Conservation (phyloP, 64 coral and sea anemone genomes). For the Porites lutea region DNA sequence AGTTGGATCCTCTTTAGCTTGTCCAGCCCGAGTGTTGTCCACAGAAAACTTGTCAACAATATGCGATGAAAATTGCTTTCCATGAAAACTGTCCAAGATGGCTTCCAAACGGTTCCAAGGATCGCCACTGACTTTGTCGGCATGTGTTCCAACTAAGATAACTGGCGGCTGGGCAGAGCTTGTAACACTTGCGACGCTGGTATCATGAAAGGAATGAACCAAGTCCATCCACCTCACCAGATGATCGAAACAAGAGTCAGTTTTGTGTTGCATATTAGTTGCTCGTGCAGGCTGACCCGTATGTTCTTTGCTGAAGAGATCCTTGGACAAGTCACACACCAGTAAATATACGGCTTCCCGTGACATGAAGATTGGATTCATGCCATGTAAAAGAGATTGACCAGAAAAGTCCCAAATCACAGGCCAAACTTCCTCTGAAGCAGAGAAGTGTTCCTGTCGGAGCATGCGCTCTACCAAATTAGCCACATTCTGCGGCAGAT, state of each 20-base stretch:
- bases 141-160: conserved; percentile 41
- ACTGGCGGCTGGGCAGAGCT: conserved; percentile 6
- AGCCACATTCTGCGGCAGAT: not conserved
- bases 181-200: not conserved
- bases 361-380: conserved; percentile 40
- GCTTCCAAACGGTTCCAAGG: conserved; percentile 8
- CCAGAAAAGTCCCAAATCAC: conserved; percentile 47
- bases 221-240: conserved; percentile 53
- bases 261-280: not conserved
- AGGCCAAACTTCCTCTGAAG: conserved; percentile 3
- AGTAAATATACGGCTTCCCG: conserved; percentile 30
- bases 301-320: not conserved
- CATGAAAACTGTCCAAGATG: conserved; percentile 21
- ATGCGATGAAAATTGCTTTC: conserved; percentile 28
- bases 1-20: conserved; percentile 33
- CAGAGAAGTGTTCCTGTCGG: not conserved
- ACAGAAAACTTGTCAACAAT: conserved; percentile 31
- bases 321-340: conserved; percentile 31
- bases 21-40: conserved; percentile 36
- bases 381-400: conserved; percentile 20
- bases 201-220: conserved; percentile 38
- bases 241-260: conserved; percentile 15
- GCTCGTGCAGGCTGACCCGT: not conserved
- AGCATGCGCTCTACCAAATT: conserved; percentile 38
- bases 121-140: conserved; percentile 16